Conservation (phyloP, 2,113 vertebrate genomes). For the Labeo catla region DNA sequence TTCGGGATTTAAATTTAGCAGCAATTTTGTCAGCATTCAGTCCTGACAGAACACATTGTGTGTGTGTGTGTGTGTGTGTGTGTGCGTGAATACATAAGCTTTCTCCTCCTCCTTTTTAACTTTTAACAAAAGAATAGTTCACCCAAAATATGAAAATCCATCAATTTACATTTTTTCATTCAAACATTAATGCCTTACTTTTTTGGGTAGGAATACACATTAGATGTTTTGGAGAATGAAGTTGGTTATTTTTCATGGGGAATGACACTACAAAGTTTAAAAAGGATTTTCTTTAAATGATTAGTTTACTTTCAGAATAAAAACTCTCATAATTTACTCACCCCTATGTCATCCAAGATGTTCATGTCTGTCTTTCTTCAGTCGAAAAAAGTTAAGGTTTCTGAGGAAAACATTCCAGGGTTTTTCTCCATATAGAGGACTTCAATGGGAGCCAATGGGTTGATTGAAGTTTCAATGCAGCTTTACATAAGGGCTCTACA, state of each 20-base stretch:
- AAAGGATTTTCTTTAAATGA: no score
- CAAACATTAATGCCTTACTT: background rate
- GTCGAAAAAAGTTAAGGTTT: no score
- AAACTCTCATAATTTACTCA: no score
- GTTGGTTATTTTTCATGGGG: background rate
- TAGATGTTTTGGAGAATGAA: background rate
- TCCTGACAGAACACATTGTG: background rate
- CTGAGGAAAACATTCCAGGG: no score
- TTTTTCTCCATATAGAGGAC: no score
- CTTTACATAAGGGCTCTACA: no score
- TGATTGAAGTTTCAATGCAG: no score
- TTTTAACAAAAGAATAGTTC: background rate
- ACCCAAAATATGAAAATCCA: background rate
- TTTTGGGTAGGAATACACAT: background rate
- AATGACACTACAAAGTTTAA: no score
- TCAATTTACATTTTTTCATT: background rate
- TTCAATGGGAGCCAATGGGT: no score
- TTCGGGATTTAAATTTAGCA: constrained; percentile 4
- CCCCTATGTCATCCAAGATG: no score
- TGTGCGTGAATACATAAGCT: background rate
- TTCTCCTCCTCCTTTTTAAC: background rate
- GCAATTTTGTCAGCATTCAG: background rate
- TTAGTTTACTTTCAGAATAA: no score
- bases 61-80: background rate
- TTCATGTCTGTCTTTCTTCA: no score